Percentiles rank a stretch among this genome's conserved stretches.
Conservation (phyloP, 2,113 vertebrate species). For the Bubalus kerabau region DNA sequence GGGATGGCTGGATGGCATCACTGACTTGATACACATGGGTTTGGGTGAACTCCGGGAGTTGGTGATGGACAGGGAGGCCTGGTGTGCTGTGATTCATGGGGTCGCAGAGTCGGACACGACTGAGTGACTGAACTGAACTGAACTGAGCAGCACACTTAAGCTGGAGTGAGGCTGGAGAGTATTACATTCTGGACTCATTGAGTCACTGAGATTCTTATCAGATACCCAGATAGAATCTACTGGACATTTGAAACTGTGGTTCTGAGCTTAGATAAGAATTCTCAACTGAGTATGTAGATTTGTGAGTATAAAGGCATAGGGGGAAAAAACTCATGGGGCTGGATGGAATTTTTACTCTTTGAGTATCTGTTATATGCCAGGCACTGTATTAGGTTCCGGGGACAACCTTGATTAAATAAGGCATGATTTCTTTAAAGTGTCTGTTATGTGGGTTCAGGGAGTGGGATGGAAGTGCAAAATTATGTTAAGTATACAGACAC, state of each 20-base stretch:
- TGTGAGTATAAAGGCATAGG: neutral
- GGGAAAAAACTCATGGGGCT: neutral
- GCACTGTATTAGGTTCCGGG: neutral
- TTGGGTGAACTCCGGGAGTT: no score
- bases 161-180: neutral
- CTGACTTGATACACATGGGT: no score
- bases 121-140: no score
- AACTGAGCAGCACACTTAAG: neutral
- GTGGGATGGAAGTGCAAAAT: neutral
- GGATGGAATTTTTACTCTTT: neutral
- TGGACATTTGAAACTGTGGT: neutral
- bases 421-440: neutral
- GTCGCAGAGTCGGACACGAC: no score
- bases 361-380: neutral
- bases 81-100: fast-evolving
- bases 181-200: neutral
- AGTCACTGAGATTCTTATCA: neutral
- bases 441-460: neutral
- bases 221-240: neutral
- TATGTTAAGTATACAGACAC: neutral
- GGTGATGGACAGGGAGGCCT: no score
- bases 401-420: neutral
- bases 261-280: neutral
- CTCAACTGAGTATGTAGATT: neutral
- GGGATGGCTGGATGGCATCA: no score